A percentile compares a stretch with the other conserved stretches of the same genome.
Evolutionary conservation across 1,140 invertebrate species (phyloP).

Genomic region (Drosophila parvula): DNA sequence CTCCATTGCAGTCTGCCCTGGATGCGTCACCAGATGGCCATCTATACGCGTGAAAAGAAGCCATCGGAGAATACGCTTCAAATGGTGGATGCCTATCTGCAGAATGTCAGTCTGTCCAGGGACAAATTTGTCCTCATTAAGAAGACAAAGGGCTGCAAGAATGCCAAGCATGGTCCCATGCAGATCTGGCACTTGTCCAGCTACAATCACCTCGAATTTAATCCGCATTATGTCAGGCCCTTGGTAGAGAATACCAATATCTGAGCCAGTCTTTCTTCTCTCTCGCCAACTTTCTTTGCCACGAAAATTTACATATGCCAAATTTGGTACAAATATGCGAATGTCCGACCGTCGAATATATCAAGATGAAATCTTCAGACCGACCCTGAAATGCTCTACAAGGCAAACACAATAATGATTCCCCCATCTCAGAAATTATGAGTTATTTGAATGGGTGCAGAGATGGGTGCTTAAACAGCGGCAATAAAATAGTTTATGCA

Average conservation of each 20-base stretch:
- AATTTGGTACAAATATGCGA: conserved; percentile 59
- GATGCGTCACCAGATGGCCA: conserved; percentile 60
- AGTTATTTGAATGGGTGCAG: neutral
- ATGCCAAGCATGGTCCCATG: conserved; percentile 4
- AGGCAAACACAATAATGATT: neutral
- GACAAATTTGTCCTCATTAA: conserved; percentile 26
- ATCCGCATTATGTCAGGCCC: conserved; percentile 62
- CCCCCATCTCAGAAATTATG: conserved; percentile 1
- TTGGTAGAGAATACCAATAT: conserved; percentile 55
- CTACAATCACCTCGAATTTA: conserved; percentile 54
- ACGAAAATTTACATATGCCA: conserved; percentile 59
- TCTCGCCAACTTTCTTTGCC: conserved; percentile 63
- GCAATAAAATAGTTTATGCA: conserved; percentile 11
- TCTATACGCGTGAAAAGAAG: conserved; percentile 37
- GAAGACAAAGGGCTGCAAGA: conserved; percentile 13
- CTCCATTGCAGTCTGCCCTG: conserved; percentile 60
- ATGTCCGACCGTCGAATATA: conserved; percentile 10
- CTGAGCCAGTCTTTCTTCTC: conserved; percentile 31
- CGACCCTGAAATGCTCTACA: conserved; percentile 23
- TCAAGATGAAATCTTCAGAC: neutral
- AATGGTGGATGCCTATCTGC: conserved; percentile 35
- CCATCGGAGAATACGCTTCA: conserved; percentile 7
- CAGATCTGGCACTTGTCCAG: conserved; percentile 58
- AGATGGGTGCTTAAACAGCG: neutral
- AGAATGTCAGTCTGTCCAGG: conserved; percentile 10